These are phyloP conservation scores for Peribatodes rhomboidaria DNA, from an alignment of 2,888 invertebrate species.

Conservation along the genomic window DNA sequence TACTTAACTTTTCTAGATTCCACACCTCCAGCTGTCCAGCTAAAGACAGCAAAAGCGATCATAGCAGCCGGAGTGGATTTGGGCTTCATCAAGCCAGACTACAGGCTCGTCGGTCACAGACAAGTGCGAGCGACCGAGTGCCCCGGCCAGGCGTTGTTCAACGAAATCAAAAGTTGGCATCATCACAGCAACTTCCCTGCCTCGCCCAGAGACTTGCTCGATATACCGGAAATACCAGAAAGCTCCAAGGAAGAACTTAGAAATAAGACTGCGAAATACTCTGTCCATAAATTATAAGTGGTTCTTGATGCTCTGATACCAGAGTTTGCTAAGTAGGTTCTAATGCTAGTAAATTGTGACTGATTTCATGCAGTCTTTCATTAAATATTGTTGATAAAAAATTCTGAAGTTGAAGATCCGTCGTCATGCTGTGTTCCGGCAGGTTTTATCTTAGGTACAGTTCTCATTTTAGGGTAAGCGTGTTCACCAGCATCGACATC, in stretches of 20 bases:
- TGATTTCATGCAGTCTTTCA: not conserved
- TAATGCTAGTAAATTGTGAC: not conserved
- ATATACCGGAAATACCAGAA: conserved; percentile 55
- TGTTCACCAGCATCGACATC: too few species aligned
- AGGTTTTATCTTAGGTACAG: too few species aligned
- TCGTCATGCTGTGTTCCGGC: too few species aligned
- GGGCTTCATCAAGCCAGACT: conserved; percentile 84
- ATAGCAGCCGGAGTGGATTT: conserved; percentile 87
- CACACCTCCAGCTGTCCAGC: conserved; percentile 87
- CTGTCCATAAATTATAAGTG: not conserved
- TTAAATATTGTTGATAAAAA: not conserved
- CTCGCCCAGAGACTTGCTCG: conserved; percentile 55
- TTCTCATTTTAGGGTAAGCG: too few species aligned
- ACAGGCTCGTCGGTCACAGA: conserved; percentile 53
- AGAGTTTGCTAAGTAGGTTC: too few species aligned
- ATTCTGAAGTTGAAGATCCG: too few species aligned
- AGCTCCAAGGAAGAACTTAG: conserved; percentile 42
- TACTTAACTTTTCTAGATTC: conserved; percentile 67
- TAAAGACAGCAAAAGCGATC: conserved; percentile 85
- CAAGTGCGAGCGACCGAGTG: conserved; percentile 86
- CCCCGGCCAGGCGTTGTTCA: conserved; percentile 87
- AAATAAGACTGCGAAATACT: conserved; percentile 26
- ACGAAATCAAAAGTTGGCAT: conserved; percentile 87
- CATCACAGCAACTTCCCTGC: conserved; percentile 75
- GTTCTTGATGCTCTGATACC: too few species aligned